Evolutionary conservation across 1,140 invertebrate genomes (phyloP), one percentile per base, ranked within the genome.

Genomic region (Leucophenga varia): DNA sequence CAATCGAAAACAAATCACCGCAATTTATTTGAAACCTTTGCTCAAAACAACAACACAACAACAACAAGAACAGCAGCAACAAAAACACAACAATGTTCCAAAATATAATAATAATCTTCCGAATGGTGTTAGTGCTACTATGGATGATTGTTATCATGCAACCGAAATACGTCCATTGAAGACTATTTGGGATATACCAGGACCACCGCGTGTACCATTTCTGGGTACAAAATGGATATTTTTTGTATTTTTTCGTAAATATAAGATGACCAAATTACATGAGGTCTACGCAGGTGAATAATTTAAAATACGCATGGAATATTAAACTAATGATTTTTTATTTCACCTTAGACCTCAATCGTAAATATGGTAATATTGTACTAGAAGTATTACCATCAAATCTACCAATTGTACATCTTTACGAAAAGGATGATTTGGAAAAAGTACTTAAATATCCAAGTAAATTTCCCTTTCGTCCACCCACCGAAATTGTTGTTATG

Each of bases 141-240:
- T 25, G 20, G 60, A 63, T 42, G 68, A 68, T 13, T 71, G 48
- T 31, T 72, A 71, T 36, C 63, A 71, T 65, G 68, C 68, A 8
- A 55, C 51, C 12, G 56, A 61, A 8, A 59, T 72, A 9, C 55
- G 56, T 20, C 41, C 47, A n/a, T 36, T 25, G 4, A 51, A 37
- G 22, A 54, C 36, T 43, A 68, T 75, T 13, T 74, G 61, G 64
- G 61, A 77, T 9, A 81, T 93, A 12, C 90, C 90, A 0, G 90
- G 90, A n/a, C 90, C 90, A 1, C 68, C 79, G 16, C 64, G 84
- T 0, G 61, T 92, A 14, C 89, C 90, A 0, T 72, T 90, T 16
- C 56, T 93, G n/a, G 90, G 90, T 2, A 91, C 89, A 4, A 81
- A 82, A 36, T 93, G 90, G 90, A 82, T 74, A 48, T 73, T 73